These are phyloP conservation scores for Drosophila conformis DNA, from an alignment of 2,888 invertebrate species.

Conservation along the genomic window DNA sequence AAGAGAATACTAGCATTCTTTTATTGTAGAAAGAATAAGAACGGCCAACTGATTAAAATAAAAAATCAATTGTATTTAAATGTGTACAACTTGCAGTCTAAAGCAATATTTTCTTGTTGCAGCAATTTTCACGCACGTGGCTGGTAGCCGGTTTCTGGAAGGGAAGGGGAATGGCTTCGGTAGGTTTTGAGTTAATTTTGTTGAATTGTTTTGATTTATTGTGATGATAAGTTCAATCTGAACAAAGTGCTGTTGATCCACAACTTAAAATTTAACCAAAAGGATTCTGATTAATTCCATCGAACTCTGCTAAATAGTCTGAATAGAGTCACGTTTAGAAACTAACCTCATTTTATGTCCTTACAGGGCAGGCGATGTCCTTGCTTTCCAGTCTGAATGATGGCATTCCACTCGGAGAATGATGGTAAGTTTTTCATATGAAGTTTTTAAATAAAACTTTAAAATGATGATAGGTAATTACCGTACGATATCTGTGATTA, in stretches of 20 bases:
- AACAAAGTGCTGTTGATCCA: slow-evolving; percentile 68
- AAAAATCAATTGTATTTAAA: not conserved
- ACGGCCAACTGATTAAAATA: slow-evolving; percentile 80
- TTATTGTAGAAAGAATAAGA: slow-evolving; percentile 81
- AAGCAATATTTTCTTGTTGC: slow-evolving; percentile 10
- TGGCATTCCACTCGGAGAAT: not conserved
- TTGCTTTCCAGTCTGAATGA: not conserved
- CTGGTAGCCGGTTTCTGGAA: not conserved
- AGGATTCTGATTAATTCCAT: slow-evolving; percentile 68
- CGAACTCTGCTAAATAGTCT: not conserved
- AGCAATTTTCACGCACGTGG: slow-evolving; percentile 29
- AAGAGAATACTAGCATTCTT: slow-evolving; percentile 48
- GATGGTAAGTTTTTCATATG: slow-evolving; percentile 36
- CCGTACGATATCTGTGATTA: slow-evolving; percentile 67
- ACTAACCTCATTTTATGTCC: slow-evolving; percentile 36
- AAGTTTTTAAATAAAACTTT: not conserved
- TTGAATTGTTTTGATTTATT: not conserved
- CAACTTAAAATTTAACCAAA: slow-evolving; percentile 74
- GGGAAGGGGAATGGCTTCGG: slow-evolving; percentile 3
- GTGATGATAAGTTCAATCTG: slow-evolving; percentile 75
- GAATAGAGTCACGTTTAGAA: not conserved
- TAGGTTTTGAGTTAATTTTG: slow-evolving; percentile 1
- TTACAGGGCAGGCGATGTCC: slow-evolving; percentile 5
- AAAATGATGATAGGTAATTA: slow-evolving; percentile 68
- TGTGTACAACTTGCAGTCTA: not conserved